Percentiles rank a stretch among this genome's conserved stretches.
phyloP scores from a whole-genome alignment of 2,888 invertebrate species.

The Diadegma fenestrale region DNA sequence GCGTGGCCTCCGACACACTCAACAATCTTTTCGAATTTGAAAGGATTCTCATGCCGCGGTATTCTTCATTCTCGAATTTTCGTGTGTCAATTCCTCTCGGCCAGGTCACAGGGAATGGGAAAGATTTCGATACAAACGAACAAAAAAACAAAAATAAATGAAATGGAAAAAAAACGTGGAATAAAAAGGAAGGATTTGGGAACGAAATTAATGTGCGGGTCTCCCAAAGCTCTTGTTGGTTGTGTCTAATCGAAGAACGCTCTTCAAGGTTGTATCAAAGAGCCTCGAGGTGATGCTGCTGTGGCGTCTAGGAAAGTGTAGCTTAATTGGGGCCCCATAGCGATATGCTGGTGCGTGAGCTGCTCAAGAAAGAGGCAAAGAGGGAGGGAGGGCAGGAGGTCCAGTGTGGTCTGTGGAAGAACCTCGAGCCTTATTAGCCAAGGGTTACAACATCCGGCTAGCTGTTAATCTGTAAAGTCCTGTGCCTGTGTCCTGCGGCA shows the following conservation, averaged over 20 bases:
- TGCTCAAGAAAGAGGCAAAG: constrained; percentile 65
- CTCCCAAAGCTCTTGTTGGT: constrained; percentile 61
- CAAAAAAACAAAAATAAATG: constrained; percentile 14
- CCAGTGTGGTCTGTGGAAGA: constrained; percentile 30
- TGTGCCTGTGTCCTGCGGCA: constrained; percentile 82
- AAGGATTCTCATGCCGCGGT: constrained; percentile 46
- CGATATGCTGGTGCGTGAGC: constrained; percentile 64
- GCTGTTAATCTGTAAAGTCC: constrained; percentile 84
- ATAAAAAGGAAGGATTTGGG: constrained; percentile 52
- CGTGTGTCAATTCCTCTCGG: constrained; percentile 42
- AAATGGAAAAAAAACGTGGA: constrained; percentile 30
- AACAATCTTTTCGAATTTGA: constrained; percentile 37
- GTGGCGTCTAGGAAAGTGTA: constrained; percentile 76
- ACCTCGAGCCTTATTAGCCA: constrained; percentile 82
- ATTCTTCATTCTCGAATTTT: constrained; percentile 48
- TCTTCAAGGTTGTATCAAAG: constrained; percentile 69
- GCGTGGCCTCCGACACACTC: constrained; percentile 21
- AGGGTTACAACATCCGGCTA: constrained; percentile 82
- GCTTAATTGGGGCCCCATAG: constrained; percentile 83
- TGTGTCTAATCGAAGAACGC: constrained; percentile 81
- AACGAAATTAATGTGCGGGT: constrained; percentile 79
- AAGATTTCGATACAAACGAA: constrained; percentile 10
- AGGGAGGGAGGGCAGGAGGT: constrained; percentile 39
- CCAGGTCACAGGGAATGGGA: background rate
- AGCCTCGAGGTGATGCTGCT: constrained; percentile 74